Base-by-base conservation (phyloP, 2,888 invertebrate genomes). In the Cosmia trapezina region DNA sequence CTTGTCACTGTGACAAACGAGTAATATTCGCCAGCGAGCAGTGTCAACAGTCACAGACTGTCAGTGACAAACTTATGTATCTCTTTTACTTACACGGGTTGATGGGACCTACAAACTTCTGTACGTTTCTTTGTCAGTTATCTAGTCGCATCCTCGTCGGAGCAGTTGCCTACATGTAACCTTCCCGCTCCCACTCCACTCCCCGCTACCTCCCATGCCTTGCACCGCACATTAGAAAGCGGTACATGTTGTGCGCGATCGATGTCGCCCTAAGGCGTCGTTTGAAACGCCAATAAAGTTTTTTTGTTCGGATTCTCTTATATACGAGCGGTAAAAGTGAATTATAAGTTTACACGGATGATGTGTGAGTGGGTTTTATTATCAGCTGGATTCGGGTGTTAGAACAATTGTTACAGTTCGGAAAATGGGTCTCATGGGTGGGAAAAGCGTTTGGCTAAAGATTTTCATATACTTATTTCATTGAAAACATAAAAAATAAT, bases 211-310 rank as follows among this genome's bases (percentile, higher is more conserved):
- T 47, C 74, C 57, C 28, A 53, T 71, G 9, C 0, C 64, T 49
- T 4, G 1, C 19, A 51, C 70, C 81, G 59, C 47, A 61, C 71
- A 73, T 79, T 76, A 85, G 81, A 85, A 78, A 81, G 84, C 85
- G 89, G 81, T 87, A 88, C 88, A 88, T 90, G 90, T 89, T 91
- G 90, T 89, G 87, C 86, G 86, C 91, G 93, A 94, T 94, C 93
- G 92, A 95, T 94, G 95, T 95, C 94, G 91, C 96, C 95, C 95
- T 73, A 89, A 94, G 96, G 96, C 93, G 85, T 94, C 95, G 95
- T 96, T 96, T 89, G 88, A 89, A 89, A 91, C 91, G 91, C 93
- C 95, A 94, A 94, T 94, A 94, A 94, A 93, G 92, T 94, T 81
- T 94, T 94, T 94, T 94, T 93, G 89, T 90, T 87, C 87, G 90